A percentile compares a stretch with the other conserved stretches of the same genome.
phyloP scores from a whole-genome alignment of 2,113 vertebrate species.

The Silurus glanis region DNA sequence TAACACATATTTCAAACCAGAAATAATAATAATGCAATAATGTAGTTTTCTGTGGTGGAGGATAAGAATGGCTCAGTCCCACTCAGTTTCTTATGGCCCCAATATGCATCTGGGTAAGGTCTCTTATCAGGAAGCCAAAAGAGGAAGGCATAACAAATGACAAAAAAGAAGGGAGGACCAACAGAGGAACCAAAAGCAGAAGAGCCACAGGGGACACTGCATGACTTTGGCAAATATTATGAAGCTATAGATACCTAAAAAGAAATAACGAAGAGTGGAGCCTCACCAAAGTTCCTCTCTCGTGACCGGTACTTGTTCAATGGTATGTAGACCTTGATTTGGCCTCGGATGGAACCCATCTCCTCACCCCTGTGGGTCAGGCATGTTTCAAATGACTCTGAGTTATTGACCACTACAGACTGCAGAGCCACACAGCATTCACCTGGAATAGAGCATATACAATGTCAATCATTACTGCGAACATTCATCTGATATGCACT shows the following conservation, averaged over 20 bases:
- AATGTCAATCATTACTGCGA: background rate
- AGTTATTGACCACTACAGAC: slow-evolving; percentile 57
- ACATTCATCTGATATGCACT: background rate
- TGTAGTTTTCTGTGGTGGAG: background rate
- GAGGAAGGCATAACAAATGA: slow-evolving; percentile 68
- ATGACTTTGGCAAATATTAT: slow-evolving; percentile 56
- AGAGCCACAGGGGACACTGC: slow-evolving; percentile 51
- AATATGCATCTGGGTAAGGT: slow-evolving; percentile 72
- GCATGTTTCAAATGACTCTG: slow-evolving; percentile 81
- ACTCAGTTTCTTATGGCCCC: slow-evolving; percentile 53
- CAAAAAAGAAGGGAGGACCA: slow-evolving; percentile 60
- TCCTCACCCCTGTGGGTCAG: slow-evolving; percentile 83
- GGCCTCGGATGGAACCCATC: slow-evolving; percentile 82
- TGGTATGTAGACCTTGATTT: slow-evolving; percentile 74
- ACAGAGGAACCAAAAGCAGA: slow-evolving; percentile 70
- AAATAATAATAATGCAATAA: background rate
- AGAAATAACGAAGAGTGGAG: background rate
- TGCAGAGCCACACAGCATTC: slow-evolving; percentile 78
- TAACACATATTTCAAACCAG: slow-evolving; percentile 22
- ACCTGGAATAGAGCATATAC: slow-evolving; percentile 62
- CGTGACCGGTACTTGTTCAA: slow-evolving; percentile 67
- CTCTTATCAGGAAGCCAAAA: slow-evolving; percentile 64
- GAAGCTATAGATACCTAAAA: slow-evolving; percentile 61
- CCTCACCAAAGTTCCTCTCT: slow-evolving; percentile 78
- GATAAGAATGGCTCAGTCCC: slow-evolving; percentile 36